phyloP scores from a whole-genome alignment of 2,113 vertebrate species.

The Oryzias javanicus region DNA sequence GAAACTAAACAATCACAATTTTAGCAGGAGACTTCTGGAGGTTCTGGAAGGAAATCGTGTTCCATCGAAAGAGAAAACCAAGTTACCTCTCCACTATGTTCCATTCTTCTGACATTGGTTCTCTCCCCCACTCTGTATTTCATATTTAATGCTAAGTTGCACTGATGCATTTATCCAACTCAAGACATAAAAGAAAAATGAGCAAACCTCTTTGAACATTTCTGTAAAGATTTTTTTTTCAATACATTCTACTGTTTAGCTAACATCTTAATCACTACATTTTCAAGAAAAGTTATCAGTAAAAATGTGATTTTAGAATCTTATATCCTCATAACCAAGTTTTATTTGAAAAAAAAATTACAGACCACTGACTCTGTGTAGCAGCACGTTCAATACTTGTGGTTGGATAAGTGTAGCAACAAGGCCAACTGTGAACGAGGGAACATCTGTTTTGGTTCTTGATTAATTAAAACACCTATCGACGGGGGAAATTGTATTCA shows the following conservation, averaged over 20 bases:
- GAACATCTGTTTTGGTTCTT: conserved; percentile 10
- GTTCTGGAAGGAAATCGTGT: conserved; percentile 2
- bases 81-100: background rate
- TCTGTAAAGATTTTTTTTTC: no score
- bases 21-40: background rate
- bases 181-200: background rate
- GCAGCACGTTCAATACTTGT: background rate
- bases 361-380: background rate
- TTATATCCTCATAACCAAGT: no score
- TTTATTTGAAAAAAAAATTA: background rate
- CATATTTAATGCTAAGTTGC: background rate
- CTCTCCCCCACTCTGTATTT: background rate
- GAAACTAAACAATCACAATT: conserved; percentile 3
- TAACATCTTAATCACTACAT: no score
- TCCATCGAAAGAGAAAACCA: background rate
- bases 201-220: no score
- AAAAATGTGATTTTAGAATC: no score
- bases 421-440: background rate
- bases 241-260: no score
- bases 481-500: background rate
- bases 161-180: conserved; percentile 1
- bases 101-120: background rate
- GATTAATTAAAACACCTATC: background rate
- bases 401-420: background rate
- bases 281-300: no score